Evolutionary conservation across 2,888 invertebrate species (phyloP).

Genomic region (Diaprepes abbreviatus): DNA sequence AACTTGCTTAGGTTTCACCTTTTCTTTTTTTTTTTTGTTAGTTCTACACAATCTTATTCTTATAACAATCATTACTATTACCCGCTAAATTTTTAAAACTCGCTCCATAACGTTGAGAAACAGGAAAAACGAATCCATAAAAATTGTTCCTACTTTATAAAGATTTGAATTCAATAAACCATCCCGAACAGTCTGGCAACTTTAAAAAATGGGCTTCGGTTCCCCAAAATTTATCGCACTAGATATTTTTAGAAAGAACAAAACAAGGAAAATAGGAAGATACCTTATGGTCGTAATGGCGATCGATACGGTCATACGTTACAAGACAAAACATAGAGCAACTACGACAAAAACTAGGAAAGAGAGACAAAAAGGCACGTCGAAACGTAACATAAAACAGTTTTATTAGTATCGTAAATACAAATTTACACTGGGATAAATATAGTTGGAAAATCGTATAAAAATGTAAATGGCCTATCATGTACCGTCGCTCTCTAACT

Average conservation of each 20-base stretch:
- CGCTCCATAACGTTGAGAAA: no score
- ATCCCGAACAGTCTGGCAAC: slow-evolving; percentile 9
- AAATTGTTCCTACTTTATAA: not conserved
- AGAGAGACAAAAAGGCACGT: slow-evolving; percentile 29
- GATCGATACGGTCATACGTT: slow-evolving; percentile 39
- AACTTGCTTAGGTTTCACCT: no score
- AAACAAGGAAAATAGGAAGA: slow-evolving; percentile 24
- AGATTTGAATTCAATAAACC: slow-evolving; percentile 19
- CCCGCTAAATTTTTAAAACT: no score
- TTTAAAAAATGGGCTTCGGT: slow-evolving; percentile 25
- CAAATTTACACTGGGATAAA: slow-evolving; percentile 48
- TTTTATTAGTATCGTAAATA: slow-evolving; percentile 47
- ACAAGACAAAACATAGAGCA: slow-evolving; percentile 32
- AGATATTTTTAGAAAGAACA: slow-evolving; percentile 25
- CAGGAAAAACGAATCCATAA: no score
- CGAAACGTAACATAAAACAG: slow-evolving; percentile 42
- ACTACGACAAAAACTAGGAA: slow-evolving; percentile 35
- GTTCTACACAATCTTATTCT: no score
- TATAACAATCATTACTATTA: no score
- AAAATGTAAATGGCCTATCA: slow-evolving; percentile 48
- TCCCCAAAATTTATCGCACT: slow-evolving; percentile 20
- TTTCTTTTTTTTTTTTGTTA: no score
- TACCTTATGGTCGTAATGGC: slow-evolving; percentile 40
- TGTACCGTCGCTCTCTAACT: slow-evolving; percentile 19
- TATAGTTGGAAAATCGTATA: slow-evolving; percentile 43